phyloP scores from a whole-genome alignment of 2,113 vertebrate species.

The Varanus salvator region DNA sequence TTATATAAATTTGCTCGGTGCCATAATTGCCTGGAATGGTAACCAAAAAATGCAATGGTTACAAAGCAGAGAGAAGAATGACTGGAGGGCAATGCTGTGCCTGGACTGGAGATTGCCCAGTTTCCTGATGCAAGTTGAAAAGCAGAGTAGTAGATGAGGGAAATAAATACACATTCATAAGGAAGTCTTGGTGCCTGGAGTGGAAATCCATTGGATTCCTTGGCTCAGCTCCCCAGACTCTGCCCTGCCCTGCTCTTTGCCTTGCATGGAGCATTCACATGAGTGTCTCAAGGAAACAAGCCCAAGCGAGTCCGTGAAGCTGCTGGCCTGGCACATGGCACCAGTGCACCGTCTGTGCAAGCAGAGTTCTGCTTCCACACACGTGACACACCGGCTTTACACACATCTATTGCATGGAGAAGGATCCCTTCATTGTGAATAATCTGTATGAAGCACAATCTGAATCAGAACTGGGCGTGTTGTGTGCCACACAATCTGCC shows the following conservation, averaged over 20 bases:
- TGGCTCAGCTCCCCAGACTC: too few species aligned
- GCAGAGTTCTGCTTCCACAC: too few species aligned
- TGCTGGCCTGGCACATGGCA: too few species aligned
- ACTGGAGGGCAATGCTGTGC: background rate
- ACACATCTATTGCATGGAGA: background rate
- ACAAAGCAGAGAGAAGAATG: background rate
- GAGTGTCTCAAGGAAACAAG: too few species aligned
- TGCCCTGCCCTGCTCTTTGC: too few species aligned
- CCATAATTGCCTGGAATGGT: background rate
- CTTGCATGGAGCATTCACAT: too few species aligned
- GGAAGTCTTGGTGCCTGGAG: background rate
- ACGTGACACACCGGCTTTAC: too few species aligned
- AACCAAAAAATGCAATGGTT: background rate
- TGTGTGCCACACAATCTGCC: background rate
- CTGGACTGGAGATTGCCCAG: background rate
- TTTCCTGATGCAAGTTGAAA: background rate
- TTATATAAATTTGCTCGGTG: conserved; percentile 33
- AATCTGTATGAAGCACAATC: background rate
- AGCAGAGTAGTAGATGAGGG: background rate
- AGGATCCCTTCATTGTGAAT: background rate
- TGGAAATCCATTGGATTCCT: too few species aligned
- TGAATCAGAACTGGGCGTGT: background rate
- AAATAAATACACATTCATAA: background rate
- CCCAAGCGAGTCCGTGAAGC: too few species aligned
- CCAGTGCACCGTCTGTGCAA: too few species aligned